Percentiles rank a stretch among this genome's conserved stretches.
phyloP scores from a whole-genome alignment of 1,140 invertebrate genomes.

The Drosophila pachea region DNA sequence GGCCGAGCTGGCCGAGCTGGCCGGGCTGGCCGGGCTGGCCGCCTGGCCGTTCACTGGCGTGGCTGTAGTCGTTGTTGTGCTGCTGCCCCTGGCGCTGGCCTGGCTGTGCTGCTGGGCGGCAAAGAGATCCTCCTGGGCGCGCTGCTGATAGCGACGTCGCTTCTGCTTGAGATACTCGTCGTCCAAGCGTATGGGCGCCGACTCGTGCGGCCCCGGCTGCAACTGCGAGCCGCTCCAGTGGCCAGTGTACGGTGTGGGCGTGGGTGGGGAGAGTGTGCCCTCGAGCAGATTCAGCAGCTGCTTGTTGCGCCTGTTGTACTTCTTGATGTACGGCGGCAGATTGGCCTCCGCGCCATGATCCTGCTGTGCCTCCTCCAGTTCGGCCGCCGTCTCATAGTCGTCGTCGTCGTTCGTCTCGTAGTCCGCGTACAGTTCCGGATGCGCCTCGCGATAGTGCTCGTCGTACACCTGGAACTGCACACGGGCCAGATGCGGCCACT shows the following conservation, averaged over 20 bases:
- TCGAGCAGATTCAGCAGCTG: conserved; percentile 72
- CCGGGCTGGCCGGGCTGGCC: too few species aligned
- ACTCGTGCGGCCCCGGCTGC: conserved; percentile 45
- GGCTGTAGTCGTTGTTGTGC: conserved; percentile 4
- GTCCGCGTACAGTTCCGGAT: conserved; percentile 61
- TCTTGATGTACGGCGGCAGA: conserved; percentile 74
- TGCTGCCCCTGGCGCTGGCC: conserved; percentile 12
- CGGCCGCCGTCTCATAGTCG: conserved; percentile 69
- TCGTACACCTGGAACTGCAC: conserved; percentile 72
- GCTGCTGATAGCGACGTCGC: conserved; percentile 63
- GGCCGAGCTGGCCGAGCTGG: too few species aligned
- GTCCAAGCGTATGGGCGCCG: conserved; percentile 49
- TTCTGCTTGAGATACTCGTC: conserved; percentile 72
- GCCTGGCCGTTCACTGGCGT: neutral
- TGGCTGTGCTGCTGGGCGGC: conserved; percentile 40
- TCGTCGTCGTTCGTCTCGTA: conserved; percentile 69
- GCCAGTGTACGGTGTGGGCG: neutral
- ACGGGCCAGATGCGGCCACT: conserved; percentile 73
- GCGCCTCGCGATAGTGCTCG: conserved; percentile 62
- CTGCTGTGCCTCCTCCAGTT: conserved; percentile 62
- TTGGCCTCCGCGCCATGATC: conserved; percentile 64
- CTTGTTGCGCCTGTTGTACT: conserved; percentile 73
- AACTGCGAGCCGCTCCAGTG: conserved; percentile 41
- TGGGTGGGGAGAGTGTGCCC: conserved; percentile 60
- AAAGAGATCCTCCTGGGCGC: conserved; percentile 45